phyloP scores from a whole-genome alignment of 92 coral and sea anemone genomes.

The Zoanthus sansibaricus region DNA sequence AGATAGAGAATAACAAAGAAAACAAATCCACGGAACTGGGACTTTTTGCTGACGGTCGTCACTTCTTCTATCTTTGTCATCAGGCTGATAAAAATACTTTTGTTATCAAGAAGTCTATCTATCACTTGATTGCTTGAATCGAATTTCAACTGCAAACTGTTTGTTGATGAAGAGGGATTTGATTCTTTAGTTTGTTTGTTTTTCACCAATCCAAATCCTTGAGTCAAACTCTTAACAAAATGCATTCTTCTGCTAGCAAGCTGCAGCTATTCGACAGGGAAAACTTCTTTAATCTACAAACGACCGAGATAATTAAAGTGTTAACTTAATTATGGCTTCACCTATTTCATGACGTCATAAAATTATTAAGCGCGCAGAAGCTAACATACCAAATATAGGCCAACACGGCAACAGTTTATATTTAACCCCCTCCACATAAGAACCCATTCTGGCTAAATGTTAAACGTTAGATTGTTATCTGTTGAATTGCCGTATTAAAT shows the following conservation, averaged over 20 bases:
- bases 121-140: slow-evolving; percentile 51
- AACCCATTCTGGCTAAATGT: too few species aligned
- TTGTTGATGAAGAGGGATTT: background rate
- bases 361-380: background rate
- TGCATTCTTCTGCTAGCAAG: background rate
- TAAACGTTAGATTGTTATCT: too few species aligned
- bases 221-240: background rate
- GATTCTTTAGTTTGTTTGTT: slow-evolving; percentile 6
- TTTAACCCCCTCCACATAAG: too few species aligned
- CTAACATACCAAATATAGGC: too few species aligned
- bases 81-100: slow-evolving; percentile 73
- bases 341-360: background rate
- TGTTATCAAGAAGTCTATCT: slow-evolving; percentile 59
- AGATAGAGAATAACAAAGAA: slow-evolving; percentile 82
- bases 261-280: background rate
- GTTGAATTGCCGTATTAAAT: too few species aligned
- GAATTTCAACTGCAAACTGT: slow-evolving; percentile 1
- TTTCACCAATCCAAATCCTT: background rate
- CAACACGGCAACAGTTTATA: too few species aligned
- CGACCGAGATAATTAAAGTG: background rate
- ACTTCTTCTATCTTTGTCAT: slow-evolving; percentile 79
- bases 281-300: background rate
- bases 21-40: slow-evolving; percentile 70
- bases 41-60: slow-evolving; percentile 75
- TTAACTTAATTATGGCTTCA: background rate